Evolutionary conservation across 2,113 vertebrate genomes (phyloP), one percentile per base, ranked within the genome.

Genomic region (Cranoglanis bouderius): DNA sequence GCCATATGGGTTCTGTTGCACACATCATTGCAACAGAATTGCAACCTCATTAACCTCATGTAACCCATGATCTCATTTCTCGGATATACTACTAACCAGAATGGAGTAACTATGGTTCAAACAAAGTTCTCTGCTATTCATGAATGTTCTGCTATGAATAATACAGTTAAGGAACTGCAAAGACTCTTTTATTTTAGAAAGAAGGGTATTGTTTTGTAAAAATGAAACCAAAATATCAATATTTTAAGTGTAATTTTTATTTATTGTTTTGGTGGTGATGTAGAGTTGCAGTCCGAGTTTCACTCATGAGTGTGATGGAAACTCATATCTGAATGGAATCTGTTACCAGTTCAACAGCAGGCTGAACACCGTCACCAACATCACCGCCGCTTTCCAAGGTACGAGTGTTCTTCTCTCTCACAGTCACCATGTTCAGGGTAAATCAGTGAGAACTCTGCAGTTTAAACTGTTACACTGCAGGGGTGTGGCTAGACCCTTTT

Each of bases 271-370:
- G 46, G 38, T 82, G 35, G 0, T 86, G 26, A 78, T 80, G 80
- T 57, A 97, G 97, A 94, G 94, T 70, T 97, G 97, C 91, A 96
- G 96, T 86, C 94, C 97, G 0, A 94, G 92, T 72, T 26, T 96
- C 1, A 91, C 86, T 87, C 95, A 94, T 46, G 93, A 92, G 1
- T 97, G 97, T 91, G 86, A 96, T 86, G 93, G 92, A 55, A 97
- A 97, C 88, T 92, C 94, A n/a, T 96, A 96, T 74, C 88, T 97
- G 55, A 97, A 96, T 90, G 95, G 97, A 21, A 43, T 94, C 82
- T 97, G 97, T 90, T 96, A 94, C 90, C 91, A 95, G 14, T 91
- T 96, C 21, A 90, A 65, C 3, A 55, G 91, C 38, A 1, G 86
- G 0, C 85, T 96, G 13, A 3, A 87, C 10, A 0, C 16, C 0